phyloP scores from a whole-genome alignment of 2,797 vertebrate genomes.

The Sarcophilus harrisii region DNA sequence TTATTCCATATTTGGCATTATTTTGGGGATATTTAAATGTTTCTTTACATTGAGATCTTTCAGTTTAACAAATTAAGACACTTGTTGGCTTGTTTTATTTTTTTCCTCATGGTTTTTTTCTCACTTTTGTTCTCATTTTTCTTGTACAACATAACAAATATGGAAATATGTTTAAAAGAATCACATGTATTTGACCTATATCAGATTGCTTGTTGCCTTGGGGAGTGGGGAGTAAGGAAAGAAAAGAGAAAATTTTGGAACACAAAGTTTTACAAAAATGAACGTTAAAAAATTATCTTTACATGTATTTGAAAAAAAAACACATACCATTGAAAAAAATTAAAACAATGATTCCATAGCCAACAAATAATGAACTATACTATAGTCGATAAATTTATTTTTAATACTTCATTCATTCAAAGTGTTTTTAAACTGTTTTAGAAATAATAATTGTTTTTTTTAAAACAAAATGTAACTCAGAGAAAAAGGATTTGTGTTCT shows the following conservation, averaged over 20 bases:
- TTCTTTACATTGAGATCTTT: conserved; percentile 60
- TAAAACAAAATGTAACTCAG: conserved; percentile 60
- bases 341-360: conserved; percentile 30
- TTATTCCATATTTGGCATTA: conserved; percentile 36
- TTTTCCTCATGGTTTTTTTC: too few relatives aligned
- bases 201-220: too few relatives aligned
- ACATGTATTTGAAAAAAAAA: too few relatives aligned
- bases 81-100: too few relatives aligned
- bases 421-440: conserved; percentile 71
- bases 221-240: too few relatives aligned
- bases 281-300: too few relatives aligned
- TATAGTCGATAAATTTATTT: conserved; percentile 74
- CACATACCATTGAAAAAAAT: conserved; percentile 1
- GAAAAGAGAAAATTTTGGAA: too few relatives aligned
- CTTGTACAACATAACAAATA: too few relatives aligned
- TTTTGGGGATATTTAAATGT: conserved; percentile 44
- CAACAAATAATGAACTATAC: conserved; percentile 62
- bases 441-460: conserved; percentile 68
- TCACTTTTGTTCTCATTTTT: too few relatives aligned
- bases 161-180: too few relatives aligned
- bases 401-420: conserved; percentile 64
- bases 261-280: too few relatives aligned
- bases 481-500: neutral
- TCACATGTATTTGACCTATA: too few relatives aligned
- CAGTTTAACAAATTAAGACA: conserved; percentile 57